Evolutionary conservation across 2,113 vertebrate genomes (phyloP), one percentile per base, ranked within the genome.

Genomic region (Antidorcas marsupialis): DNA sequence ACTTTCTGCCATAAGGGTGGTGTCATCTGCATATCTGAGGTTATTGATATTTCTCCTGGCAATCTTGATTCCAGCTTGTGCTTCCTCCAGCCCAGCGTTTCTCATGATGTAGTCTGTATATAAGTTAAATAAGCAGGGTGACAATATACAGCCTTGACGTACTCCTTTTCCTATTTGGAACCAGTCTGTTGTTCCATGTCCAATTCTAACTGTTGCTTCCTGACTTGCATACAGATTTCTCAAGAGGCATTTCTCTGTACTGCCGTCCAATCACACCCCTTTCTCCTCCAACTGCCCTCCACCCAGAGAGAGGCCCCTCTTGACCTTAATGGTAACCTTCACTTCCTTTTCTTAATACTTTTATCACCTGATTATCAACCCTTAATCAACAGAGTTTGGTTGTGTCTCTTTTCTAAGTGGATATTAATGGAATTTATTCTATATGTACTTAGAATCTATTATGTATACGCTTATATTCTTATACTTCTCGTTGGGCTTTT

Each of bases 321-420:
- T 84, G 25, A 52, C 39, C 50, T 59, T 47, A 27, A 10, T 4
- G 17, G 23, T 36, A 50, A 50, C 14, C 53, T 21, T 86, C 14
- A 43, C 30, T 92, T 60, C 60, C 27, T 85, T 84, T 81, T 45
- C 23, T 95, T 81, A 95, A n/a, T 23, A 64, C 21, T 67, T 89
- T 67, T 28, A 21, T 13, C 89, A 36, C 50, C 33, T 83, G 81
- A 83, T 53, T 53, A 53, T 83, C 25, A 21, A 91, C 55, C 43
- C 52, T 13, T 81, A 76, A 82, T 76, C 64, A n/a, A 27, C 33
- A n/a, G 19, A 74, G 33, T 52, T 81, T 67, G n/a, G 15, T 47
- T 43, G 71, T 57, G 45, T 74, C 57, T 87, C 84, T 60, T n/a
- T 97, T 97, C 83, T 7, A 95, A 94, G 71, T n/a, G 64, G 30